Base-by-base conservation (phyloP, 2,113 vertebrate species). In the Centrocercus urophasianus region DNA sequence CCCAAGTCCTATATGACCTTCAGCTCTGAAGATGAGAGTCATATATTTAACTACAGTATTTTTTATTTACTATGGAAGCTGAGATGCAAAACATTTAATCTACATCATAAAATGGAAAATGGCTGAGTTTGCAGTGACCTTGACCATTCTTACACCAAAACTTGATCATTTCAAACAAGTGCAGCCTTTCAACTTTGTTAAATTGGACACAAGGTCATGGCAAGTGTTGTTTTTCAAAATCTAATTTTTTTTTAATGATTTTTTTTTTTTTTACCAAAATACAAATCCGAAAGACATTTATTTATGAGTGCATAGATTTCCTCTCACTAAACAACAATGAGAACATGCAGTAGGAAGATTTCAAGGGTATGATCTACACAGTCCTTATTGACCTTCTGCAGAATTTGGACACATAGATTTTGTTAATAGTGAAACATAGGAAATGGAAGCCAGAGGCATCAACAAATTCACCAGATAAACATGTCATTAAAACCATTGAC, bases 61-160 rank as follows among this genome's bases (percentile, higher is more conserved):
- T 94, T 96, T 97, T 96, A 96, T 97, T 96, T 97, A 96, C 90
- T 89, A 84, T 93, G 56, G 83, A 89, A 50, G 64, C 89, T 92
- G 88, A 90, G 69, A 93, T 96, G 94, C 80, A 93, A 96, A 95
- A 85, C 59, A 82, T 77, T 95, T 93, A 93, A 96, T 96, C 94
- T 96, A 60, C 93, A 97, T 96, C 8, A 0, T 96, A 96, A 97
- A 96, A 88, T 17, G 57, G 75, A 92, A 93, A 94, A 69, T 82
- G 40, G 80, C 77, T 93, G 60, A 83, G 81, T 79, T 92, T 88
- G 84, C 84, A 71, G 50, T 89, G 97, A 97, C 96, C 96, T 97
- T 96, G 89, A 92, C 69, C 38, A 52, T 71, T 85, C 63, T 63
- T 89, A 32, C 45, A 56, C 30, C 22, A 75, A 86, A 92, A 89